A percentile compares a stretch with the other conserved stretches of the same genome.
Evolutionary conservation across 2,888 invertebrate genomes (phyloP).

Genomic region (Metacarcinus magister): DNA sequence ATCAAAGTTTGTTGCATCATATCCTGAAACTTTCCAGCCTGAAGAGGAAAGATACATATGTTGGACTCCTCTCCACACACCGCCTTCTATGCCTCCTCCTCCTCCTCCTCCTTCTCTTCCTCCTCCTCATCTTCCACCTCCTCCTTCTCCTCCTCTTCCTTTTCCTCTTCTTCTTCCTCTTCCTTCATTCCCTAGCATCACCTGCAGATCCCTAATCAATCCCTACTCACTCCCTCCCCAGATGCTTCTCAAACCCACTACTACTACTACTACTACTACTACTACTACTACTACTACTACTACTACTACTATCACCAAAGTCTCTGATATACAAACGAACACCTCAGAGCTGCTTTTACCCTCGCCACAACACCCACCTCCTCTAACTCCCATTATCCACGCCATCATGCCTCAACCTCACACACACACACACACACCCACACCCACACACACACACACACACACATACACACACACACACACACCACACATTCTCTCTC

Average conservation of each 20-base stretch:
- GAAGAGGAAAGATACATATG: constrained; percentile 15
- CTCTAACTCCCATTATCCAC: not conserved
- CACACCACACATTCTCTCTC: not conserved
- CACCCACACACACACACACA: not conserved
- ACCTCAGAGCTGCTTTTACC: too few relatives aligned
- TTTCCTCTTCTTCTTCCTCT: not conserved
- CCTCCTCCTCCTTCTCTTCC: not conserved
- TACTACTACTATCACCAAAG: too few relatives aligned
- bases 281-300: too few relatives aligned
- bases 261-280: too few relatives aligned
- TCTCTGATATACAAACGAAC: too few relatives aligned
- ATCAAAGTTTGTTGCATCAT: constrained; percentile 41
- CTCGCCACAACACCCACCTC: not conserved
- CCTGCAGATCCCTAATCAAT: not conserved
- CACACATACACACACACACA: not conserved
- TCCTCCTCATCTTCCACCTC: too few relatives aligned
- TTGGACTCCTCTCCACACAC: not conserved
- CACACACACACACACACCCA: not conserved
- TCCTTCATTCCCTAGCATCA: not conserved
- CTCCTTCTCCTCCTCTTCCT: not conserved
- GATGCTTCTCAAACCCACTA: too few relatives aligned
- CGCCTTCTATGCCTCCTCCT: not conserved
- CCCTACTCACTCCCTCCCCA: not conserved
- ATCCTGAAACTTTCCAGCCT: not conserved
- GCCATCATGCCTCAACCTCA: not conserved